phyloP scores from a whole-genome alignment of 2,797 vertebrate species.

The Protosalanx chinensis region DNA sequence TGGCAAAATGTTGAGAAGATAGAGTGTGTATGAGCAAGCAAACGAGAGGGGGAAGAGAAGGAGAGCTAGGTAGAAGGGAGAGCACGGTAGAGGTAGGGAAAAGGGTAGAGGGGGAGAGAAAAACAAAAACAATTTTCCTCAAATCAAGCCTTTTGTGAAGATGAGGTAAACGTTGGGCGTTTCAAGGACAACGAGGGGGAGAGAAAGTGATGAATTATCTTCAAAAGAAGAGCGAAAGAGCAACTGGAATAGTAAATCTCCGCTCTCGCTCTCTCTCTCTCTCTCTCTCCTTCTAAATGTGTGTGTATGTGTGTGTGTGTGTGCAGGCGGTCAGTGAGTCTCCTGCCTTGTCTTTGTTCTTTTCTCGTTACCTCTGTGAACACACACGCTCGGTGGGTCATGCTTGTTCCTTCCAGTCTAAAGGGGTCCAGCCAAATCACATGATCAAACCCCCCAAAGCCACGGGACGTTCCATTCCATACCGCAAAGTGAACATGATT shows the following conservation, averaged over 20 bases:
- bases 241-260: neutral
- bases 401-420: too few species aligned
- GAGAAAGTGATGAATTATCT: neutral
- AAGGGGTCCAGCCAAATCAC: too few species aligned
- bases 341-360: too few species aligned
- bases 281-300: neutral
- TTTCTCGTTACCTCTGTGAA: too few species aligned
- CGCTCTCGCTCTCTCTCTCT: neutral
- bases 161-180: neutral
- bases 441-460: too few species aligned
- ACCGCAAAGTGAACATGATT: too few species aligned
- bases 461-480: too few species aligned
- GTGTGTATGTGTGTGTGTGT: neutral
- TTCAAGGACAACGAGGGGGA: neutral
- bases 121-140: too few species aligned
- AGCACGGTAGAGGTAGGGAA: too few species aligned
- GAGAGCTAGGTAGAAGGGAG: too few species aligned
- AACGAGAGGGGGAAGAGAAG: neutral
- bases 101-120: neutral
- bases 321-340: neutral
- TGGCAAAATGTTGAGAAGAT: slow-evolving; percentile 15
- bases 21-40: neutral
- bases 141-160: too few species aligned
- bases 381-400: too few species aligned
- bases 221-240: neutral